Conservation (phyloP, 2,888 invertebrate species). For the Blastobasis lacticolella region DNA sequence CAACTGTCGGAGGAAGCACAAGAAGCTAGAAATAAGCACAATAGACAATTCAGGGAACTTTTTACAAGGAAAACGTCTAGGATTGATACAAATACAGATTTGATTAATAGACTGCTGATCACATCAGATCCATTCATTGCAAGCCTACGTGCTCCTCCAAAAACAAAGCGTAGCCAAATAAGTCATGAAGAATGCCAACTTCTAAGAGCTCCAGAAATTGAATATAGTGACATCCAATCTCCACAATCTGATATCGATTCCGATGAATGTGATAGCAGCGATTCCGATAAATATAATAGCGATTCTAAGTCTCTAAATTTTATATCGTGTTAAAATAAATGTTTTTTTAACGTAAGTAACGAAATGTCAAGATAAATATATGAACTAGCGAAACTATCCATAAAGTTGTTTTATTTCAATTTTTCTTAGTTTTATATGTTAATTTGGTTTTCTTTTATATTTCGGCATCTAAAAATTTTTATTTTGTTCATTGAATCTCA, state of each 20-base stretch:
- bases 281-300: neutral
- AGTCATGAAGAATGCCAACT: too few relatives aligned
- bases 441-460: neutral
- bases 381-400: too few relatives aligned
- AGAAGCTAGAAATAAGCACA: neutral
- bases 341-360: neutral
- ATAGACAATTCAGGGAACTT: neutral
- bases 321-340: neutral
- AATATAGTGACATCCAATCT: too few relatives aligned
- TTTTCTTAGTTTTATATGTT: neutral
- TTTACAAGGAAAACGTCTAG: neutral
- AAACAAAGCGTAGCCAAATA: too few relatives aligned
- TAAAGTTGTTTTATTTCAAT: neutral
- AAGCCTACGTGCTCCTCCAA: neutral
- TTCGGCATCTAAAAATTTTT: neutral
- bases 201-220: too few relatives aligned
- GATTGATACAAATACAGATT: neutral
- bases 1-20: neutral
- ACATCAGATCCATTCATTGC: neutral
- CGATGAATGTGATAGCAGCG: neutral
- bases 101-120: neutral
- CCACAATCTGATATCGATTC: neutral
- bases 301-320: neutral
- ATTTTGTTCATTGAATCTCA: neutral
- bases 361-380: too few relatives aligned